Percentiles rank a stretch among this genome's conserved stretches.
These are phyloP conservation scores for Falcunculus frontatus DNA, from an alignment of 2,113 vertebrate genomes.

Conservation along the genomic window DNA sequence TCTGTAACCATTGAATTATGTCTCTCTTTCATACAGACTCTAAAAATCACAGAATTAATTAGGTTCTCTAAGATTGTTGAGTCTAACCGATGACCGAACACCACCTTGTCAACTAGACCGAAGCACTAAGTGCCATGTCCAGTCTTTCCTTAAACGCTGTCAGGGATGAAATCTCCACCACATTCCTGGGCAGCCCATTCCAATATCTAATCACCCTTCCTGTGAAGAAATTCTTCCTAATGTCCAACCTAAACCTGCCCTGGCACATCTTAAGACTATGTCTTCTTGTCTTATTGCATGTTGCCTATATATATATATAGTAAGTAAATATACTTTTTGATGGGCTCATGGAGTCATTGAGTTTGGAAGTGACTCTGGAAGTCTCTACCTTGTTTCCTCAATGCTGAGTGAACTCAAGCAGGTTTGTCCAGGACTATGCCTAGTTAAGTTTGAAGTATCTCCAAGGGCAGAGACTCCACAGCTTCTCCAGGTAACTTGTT, in stretches of 20 bases:
- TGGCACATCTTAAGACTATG: background rate
- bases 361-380: background rate
- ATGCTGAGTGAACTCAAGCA: rapidly evolving
- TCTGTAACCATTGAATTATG: background rate
- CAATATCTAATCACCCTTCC: background rate
- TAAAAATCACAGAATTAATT: background rate
- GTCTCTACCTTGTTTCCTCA: background rate
- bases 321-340: background rate
- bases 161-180: background rate
- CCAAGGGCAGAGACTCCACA: background rate
- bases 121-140: background rate
- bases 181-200: background rate
- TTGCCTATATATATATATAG: background rate
- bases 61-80: background rate
- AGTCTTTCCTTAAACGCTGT: background rate
- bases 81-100: background rate
- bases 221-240: background rate
- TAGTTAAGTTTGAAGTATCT: background rate
- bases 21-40: background rate
- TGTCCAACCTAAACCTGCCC: background rate
- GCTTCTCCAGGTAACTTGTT: background rate
- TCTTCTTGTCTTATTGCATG: background rate
- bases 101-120: background rate
- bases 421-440: background rate
- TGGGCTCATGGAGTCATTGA: background rate